A percentile compares a stretch with the other conserved stretches of the same genome.
Conservation (phyloP, 2,113 vertebrate species). For the Chloroceryle aenea region DNA sequence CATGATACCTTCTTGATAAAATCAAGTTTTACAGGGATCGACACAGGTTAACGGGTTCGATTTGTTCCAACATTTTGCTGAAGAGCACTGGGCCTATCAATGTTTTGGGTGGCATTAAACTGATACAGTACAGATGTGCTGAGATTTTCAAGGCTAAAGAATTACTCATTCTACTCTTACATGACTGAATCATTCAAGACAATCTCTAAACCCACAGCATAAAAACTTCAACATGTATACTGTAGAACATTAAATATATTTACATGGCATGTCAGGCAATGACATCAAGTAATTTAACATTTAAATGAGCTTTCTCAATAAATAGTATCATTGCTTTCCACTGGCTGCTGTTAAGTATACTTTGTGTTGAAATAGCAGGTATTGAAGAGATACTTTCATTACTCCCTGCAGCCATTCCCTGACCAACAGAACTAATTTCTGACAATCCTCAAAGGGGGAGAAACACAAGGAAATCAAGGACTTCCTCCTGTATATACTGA, state of each 20-base stretch:
- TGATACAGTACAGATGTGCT: background rate
- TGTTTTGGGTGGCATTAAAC: background rate
- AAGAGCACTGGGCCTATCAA: background rate
- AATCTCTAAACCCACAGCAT: background rate
- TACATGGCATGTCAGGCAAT: background rate
- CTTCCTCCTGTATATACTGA: background rate
- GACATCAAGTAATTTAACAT: background rate
- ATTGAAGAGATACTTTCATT: background rate
- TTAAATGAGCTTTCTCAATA: background rate
- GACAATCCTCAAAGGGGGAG: background rate
- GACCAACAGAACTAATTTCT: slow-evolving; percentile 19
- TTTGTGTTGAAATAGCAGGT: background rate
- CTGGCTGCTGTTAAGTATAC: background rate
- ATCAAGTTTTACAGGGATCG: background rate
- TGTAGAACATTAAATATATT: background rate
- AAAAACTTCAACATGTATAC: background rate
- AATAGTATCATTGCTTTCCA: background rate
- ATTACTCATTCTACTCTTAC: background rate
- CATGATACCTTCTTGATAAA: background rate
- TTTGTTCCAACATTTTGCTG: background rate
- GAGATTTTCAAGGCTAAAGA: background rate
- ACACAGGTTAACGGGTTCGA: background rate
- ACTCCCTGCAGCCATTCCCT: background rate
- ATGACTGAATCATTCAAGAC: background rate
- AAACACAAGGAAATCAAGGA: background rate